A percentile compares a stretch with the other conserved stretches of the same genome.
phyloP scores from a whole-genome alignment of 2,888 invertebrate genomes.

The Philereme vetulata region DNA sequence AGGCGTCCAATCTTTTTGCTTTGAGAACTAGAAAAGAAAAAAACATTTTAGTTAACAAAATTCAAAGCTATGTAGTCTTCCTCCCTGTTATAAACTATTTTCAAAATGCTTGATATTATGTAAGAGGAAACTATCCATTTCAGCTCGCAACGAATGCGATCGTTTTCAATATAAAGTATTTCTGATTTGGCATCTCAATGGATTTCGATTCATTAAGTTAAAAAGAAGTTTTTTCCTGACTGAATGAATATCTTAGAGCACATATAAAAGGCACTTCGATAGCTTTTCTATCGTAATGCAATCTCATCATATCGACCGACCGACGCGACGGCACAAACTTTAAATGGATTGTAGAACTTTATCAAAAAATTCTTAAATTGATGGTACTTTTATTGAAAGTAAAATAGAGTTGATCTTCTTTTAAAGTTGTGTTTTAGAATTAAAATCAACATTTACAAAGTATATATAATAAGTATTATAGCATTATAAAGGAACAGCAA shows the following conservation, averaged over 20 bases:
- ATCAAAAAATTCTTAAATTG: slow-evolving; percentile 3
- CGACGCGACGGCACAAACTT: too few species aligned
- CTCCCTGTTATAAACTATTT: too few species aligned
- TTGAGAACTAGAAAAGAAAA: too few species aligned
- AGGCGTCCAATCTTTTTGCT: too few species aligned
- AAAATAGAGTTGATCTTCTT: too few species aligned
- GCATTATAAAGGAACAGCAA: slow-evolving; percentile 8
- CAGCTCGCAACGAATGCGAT: not conserved
- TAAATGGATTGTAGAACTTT: slow-evolving; percentile 5
- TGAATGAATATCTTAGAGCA: slow-evolving; percentile 3
- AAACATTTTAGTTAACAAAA: too few species aligned
- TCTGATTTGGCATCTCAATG: not conserved
- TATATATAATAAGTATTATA: not conserved
- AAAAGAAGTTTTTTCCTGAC: not conserved
- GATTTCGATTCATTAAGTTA: not conserved
- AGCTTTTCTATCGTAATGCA: slow-evolving; percentile 5
- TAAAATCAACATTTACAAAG: not conserved
- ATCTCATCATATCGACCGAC: not conserved
- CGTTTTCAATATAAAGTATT: not conserved
- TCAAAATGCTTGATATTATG: not conserved
- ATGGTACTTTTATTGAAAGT: not conserved
- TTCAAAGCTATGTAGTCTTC: too few species aligned
- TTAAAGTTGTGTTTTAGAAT: not conserved
- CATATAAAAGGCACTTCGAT: slow-evolving; percentile 6
- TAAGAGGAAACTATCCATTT: not conserved